Evolutionary conservation across 2,888 invertebrate genomes (phyloP), one percentile per base, ranked within the genome.

Genomic region (Caenorhabditis japonica): DNA sequence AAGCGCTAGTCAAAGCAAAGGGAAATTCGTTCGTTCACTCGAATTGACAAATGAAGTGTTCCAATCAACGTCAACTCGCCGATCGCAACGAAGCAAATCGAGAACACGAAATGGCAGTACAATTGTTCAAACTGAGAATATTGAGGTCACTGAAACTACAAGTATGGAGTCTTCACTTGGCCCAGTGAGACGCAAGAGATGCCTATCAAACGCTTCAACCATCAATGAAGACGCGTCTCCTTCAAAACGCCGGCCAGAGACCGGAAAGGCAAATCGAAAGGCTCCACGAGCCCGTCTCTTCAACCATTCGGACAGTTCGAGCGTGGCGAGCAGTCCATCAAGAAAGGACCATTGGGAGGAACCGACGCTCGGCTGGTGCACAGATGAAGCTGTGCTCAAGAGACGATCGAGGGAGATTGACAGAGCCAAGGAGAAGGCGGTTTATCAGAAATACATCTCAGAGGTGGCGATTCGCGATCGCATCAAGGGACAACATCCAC

Each of bases 401-500:
- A 76, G 84, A 39, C 73, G 86, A 19, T 72, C 76, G 2, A 77
- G 75, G 58, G 86, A 86, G 49, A 77, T 86, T 44, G 81, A 83
- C 2, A 76, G 75, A 53, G 84, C 85, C 23, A 86, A 86, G 68
- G 83, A 77, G 15, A 84, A 84, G 76, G 69, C 77, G 7, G 81
- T 86, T 4, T 86, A 86, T 71, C 49, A 72, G 36, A 64, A 69
- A 15, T 86, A 86, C 60, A 43, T 75, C 15, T 41, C 60, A 1
- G 80, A 85, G 53, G 75, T 85, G 4, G 74, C 81, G 7, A 66
- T 77, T 30, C 55, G 58, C 8, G 69, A 71, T n/a, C 82, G 86
- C 23, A 69, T 76, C 34, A 75, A 76, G 55, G 80, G 76, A 19
- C 51, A 77, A 4, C 93, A 96, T 89, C 97, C 96, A 1, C 91